A percentile compares a stretch with the other conserved stretches of the same genome.
Conservation (phyloP, 2,888 invertebrate species). For the Amphiduros pacificus region DNA sequence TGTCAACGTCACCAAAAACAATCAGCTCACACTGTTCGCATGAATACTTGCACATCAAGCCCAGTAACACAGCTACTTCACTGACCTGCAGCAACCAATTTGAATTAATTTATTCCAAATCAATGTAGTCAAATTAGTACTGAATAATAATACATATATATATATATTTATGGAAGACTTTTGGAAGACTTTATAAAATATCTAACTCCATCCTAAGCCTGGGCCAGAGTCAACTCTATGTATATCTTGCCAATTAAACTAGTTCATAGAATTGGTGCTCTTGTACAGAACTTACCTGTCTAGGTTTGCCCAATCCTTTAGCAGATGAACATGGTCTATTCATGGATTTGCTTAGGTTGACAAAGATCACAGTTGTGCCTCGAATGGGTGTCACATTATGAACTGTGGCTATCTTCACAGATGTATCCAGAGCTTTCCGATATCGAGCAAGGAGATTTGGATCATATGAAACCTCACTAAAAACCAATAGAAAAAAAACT, state of each 20-base stretch:
- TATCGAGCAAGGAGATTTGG: constrained; percentile 40
- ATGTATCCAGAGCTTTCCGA: constrained; percentile 57
- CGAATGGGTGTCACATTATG: constrained; percentile 61
- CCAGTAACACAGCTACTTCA: constrained; percentile 57
- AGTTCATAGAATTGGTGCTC: no score
- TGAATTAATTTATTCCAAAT: no score
- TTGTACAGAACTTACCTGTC: constrained; percentile 47
- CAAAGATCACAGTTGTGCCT: constrained; percentile 58
- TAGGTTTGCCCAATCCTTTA: constrained; percentile 55
- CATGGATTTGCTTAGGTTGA: constrained; percentile 46
- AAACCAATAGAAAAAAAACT: no score
- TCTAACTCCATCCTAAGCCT: no score
- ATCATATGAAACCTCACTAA: constrained; percentile 44
- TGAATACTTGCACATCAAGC: constrained; percentile 60
- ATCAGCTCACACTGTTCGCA: constrained; percentile 58
- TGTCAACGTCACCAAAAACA: constrained; percentile 48
- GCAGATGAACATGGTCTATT: constrained; percentile 47
- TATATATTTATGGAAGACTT: no score
- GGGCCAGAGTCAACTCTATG: no score
- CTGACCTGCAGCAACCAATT: no score
- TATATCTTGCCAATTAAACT: no score
- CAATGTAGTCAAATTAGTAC: no score
- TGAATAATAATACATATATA: no score
- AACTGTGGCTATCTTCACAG: constrained; percentile 60
- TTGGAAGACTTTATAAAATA: no score